Percentiles rank a stretch among this genome's conserved stretches.
Conservation (phyloP, 2,888 invertebrate species). For the Spilarctia lutea region DNA sequence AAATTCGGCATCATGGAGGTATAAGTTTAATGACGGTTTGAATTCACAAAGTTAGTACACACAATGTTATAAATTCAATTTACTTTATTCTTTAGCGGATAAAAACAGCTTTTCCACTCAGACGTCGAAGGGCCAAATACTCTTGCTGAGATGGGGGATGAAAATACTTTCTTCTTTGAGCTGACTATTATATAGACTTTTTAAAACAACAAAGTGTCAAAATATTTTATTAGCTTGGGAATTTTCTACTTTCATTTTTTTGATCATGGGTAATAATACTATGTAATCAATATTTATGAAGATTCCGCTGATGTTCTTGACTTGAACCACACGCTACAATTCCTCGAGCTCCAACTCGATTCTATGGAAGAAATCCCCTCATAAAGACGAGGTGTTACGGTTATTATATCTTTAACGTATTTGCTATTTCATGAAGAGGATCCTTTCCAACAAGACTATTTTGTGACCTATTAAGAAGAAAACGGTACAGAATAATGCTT, state of each 20-base stretch:
- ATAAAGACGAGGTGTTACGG: constrained; percentile 76
- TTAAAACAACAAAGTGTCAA: too few relatives aligned
- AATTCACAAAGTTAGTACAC: too few relatives aligned
- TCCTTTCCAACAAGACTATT: constrained; percentile 5
- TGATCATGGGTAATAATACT: neutral
- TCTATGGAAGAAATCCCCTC: constrained; percentile 79
- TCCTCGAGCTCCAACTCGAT: constrained; percentile 67
- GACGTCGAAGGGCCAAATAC: too few relatives aligned
- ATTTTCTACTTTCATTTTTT: neutral
- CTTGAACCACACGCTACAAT: constrained; percentile 51
- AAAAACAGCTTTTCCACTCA: too few relatives aligned
- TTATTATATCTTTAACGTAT: constrained; percentile 44
- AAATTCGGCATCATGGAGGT: too few relatives aligned
- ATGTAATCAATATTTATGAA: too few relatives aligned
- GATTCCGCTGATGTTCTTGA: constrained; percentile 33
- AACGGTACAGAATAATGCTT: neutral
- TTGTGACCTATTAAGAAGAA: constrained; percentile 4
- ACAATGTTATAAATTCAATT: too few relatives aligned
- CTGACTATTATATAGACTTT: neutral
- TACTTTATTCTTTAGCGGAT: too few relatives aligned
- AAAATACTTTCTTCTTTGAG: neutral
- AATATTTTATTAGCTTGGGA: neutral
- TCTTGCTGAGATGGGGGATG: too few relatives aligned
- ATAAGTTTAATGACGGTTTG: too few relatives aligned
- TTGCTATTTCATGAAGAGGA: constrained; percentile 26